Conservation (phyloP, 2,888 invertebrate genomes). For the Lycocerus yunnanus region DNA sequence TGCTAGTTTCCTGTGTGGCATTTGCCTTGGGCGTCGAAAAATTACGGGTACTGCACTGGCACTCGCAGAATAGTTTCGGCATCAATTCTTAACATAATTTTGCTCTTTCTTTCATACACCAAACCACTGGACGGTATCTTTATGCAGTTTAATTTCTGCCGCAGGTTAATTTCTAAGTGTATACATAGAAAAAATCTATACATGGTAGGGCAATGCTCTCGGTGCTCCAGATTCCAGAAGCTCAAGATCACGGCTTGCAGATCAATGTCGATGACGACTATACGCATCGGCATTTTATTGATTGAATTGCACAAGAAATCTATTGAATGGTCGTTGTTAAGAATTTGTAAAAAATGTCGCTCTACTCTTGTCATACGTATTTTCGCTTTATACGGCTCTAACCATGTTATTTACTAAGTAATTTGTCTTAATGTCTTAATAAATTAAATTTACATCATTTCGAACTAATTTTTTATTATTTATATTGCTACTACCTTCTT, state of each 20-base stretch:
- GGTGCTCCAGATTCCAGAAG: slow-evolving; percentile 33
- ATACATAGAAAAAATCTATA: slow-evolving; percentile 26
- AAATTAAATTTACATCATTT: not conserved
- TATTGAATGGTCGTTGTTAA: slow-evolving; percentile 13
- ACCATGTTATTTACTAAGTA: slow-evolving; percentile 7
- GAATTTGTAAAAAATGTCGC: slow-evolving; percentile 21
- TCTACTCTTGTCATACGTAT: slow-evolving; percentile 21
- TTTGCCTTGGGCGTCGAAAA: slow-evolving; percentile 20
- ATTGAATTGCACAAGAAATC: slow-evolving; percentile 29
- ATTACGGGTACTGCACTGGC: slow-evolving; percentile 25
- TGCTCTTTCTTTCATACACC: not conserved
- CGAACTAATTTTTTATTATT: not conserved
- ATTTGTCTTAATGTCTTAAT: slow-evolving; percentile 16
- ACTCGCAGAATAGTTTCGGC: slow-evolving; percentile 18
- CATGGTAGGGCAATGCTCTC: slow-evolving; percentile 32
- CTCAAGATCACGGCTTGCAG: slow-evolving; percentile 31
- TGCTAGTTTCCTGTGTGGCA: slow-evolving; percentile 26
- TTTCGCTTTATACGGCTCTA: slow-evolving; percentile 21
- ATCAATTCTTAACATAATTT: not conserved
- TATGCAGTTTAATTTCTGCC: slow-evolving; percentile 23
- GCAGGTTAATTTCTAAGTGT: slow-evolving; percentile 20
- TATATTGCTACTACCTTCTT: not conserved
- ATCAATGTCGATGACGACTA: slow-evolving; percentile 26
- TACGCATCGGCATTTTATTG: slow-evolving; percentile 31
- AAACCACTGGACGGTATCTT: not conserved